These are phyloP conservation scores for Nezara viridula DNA, from an alignment of 2,888 invertebrate species.

Conservation along the genomic window DNA sequence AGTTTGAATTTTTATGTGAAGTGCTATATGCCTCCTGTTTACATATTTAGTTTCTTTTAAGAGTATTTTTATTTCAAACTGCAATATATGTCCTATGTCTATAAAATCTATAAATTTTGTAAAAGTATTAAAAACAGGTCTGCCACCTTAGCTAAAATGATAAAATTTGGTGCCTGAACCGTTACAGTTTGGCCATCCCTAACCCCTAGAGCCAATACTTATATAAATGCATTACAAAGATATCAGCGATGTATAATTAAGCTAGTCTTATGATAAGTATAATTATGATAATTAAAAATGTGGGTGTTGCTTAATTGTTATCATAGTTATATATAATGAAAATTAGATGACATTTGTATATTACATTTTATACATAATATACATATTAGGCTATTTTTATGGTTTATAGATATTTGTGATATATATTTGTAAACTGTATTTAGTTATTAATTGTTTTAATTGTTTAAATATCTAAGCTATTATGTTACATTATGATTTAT, in stretches of 20 bases:
- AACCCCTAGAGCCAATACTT: neutral
- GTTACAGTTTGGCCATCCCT: neutral
- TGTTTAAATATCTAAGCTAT: neutral
- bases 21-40: neutral
- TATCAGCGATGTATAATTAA: slow-evolving; percentile 36
- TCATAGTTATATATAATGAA: slow-evolving; percentile 36
- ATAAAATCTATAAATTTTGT: neutral
- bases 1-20: neutral
- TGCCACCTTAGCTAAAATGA: neutral
- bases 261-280: slow-evolving; percentile 41
- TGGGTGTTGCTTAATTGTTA: slow-evolving; percentile 55
- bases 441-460: neutral
- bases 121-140: neutral
- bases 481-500: neutral
- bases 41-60: neutral
- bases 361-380: slow-evolving; percentile 52
- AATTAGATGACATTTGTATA: slow-evolving; percentile 47
- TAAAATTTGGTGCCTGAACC: neutral
- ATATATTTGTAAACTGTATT: slow-evolving; percentile 47
- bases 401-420: slow-evolving; percentile 60
- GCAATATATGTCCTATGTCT: neutral
- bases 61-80: neutral
- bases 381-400: slow-evolving; percentile 54
- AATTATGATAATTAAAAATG: slow-evolving; percentile 36
- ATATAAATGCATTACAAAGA: slow-evolving; percentile 45